Conservation (phyloP, 2,888 invertebrate species). For the Kuschelorhynchus macadamiae region DNA sequence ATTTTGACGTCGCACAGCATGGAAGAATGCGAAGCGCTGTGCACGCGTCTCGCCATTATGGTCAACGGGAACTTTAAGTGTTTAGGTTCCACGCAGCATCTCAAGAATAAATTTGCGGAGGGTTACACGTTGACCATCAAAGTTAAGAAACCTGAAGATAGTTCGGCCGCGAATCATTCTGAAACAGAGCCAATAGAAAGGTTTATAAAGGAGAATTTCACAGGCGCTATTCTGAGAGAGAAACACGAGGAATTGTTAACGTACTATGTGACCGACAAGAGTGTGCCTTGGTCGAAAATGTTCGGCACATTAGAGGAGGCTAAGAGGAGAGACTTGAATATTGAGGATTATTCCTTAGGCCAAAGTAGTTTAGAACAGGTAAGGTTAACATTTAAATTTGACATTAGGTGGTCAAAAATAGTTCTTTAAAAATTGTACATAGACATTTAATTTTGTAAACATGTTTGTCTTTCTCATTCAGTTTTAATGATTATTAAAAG, state of each 20-base stretch:
- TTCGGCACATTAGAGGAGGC: conserved; percentile 81
- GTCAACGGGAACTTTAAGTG: conserved; percentile 88
- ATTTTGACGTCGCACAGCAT: conserved; percentile 89
- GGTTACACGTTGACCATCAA: conserved; percentile 69
- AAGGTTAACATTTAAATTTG: too few relatives aligned
- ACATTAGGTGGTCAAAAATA: too few relatives aligned
- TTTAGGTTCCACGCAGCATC: conserved; percentile 84
- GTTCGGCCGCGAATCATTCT: conserved; percentile 37
- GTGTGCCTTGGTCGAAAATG: conserved; percentile 80
- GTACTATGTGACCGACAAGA: conserved; percentile 76
- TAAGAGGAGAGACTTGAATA: conserved; percentile 65
- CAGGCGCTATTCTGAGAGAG: conserved; percentile 71
- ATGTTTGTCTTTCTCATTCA: too few relatives aligned
- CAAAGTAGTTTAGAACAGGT: conserved; percentile 87
- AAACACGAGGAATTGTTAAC: conserved; percentile 81
- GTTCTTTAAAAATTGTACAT: too few relatives aligned
- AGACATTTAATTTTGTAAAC: too few relatives aligned
- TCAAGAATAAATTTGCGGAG: conserved; percentile 84
- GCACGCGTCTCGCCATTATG: conserved; percentile 87
- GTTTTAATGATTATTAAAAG: too few relatives aligned
- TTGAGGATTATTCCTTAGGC: conserved; percentile 87
- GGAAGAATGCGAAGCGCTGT: conserved; percentile 90
- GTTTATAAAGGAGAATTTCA: conserved; percentile 62
- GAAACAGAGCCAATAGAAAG: conserved; percentile 55
- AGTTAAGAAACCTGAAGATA: conserved; percentile 63